phyloP scores from a whole-genome alignment of 1,140 invertebrate genomes.

The Phenacoccus solenopsis region DNA sequence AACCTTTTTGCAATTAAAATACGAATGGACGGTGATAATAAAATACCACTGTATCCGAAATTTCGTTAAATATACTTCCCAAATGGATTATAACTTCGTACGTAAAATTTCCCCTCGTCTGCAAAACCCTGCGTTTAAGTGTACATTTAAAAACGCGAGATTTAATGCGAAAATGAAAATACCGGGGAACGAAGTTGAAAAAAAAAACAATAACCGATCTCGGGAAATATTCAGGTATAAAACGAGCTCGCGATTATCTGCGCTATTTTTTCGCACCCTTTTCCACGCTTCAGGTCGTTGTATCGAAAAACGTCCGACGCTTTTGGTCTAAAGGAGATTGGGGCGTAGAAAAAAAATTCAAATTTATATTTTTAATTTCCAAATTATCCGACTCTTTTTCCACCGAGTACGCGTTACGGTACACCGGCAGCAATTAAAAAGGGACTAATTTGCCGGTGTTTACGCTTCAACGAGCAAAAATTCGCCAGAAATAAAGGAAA shows the following conservation, averaged over 20 bases:
- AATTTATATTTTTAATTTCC: slow-evolving; percentile 1
- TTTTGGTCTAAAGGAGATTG: not conserved
- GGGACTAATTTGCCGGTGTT: slow-evolving; percentile 1
- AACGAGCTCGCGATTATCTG: not conserved
- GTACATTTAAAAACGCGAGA: not conserved
- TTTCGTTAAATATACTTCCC: not conserved
- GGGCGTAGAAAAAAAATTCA: not conserved
- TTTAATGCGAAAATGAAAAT: not conserved
- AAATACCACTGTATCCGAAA: too few relatives aligned
- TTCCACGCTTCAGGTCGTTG: not conserved
- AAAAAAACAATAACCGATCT: not conserved
- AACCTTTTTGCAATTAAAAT: too few relatives aligned
- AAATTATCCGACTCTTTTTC: not conserved
- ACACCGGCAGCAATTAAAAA: not conserved
- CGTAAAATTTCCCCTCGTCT: not conserved
- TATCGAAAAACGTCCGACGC: not conserved
- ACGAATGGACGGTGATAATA: too few relatives aligned
- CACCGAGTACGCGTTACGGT: too few relatives aligned
- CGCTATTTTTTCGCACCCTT: not conserved
- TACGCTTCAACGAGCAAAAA: too few relatives aligned
- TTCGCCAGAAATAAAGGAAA: too few relatives aligned
- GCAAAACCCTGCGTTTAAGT: not conserved
- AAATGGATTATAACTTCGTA: not conserved
- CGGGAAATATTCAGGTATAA: not conserved
- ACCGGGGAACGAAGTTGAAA: not conserved